Evolutionary conservation across 2,113 vertebrate genomes (phyloP), one percentile per base, ranked within the genome.

Genomic region (Girardinichthys multiradiatus): DNA sequence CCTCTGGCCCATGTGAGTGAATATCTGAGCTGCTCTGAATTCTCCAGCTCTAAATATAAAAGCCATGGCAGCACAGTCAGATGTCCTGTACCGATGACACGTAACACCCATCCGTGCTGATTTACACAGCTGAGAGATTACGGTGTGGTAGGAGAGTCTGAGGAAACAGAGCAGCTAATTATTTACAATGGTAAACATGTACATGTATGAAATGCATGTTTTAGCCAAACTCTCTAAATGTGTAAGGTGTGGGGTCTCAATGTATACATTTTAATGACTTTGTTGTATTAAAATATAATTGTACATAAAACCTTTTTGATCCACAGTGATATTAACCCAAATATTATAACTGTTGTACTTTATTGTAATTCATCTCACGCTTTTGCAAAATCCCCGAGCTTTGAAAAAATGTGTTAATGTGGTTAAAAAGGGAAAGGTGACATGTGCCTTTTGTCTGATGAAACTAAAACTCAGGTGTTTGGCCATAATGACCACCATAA

Each of bases 31-130:
- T 84, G 68, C 72, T 62, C 76, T 57, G 80, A 79, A 93, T 93
- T 89, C 88, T 70, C 68, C 83, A 68, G 74, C 59, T 89, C 93
- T 94, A 95, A 94, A 94, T 93, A 92, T 91, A 94, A 21, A 85
- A 64, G 35, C 64, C 19, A 24, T 83, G 86, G 89, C 82, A 79
- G 75, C 72, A 80, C 69, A 1, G 74, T 82, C 84, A 90, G 77
- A 90, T 90, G 61, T 76, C 74, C 64, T 54, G 64, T 62, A 71
- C 67, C 51, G 70, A 84, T 79, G 88, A 90, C 86, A 91, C 87
- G 61, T 74, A 80, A 84, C 84, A 83, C 82, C 42, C 30, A 48
- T 2, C 61, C 33, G 74, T 51, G 26, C 79, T 75, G 75, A 74
- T 80, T 86, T 76, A 88, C 81, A 68, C 79, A 37, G 27, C 68